phyloP scores from a whole-genome alignment of 2,888 invertebrate species.

The Serrognathus titanus region DNA sequence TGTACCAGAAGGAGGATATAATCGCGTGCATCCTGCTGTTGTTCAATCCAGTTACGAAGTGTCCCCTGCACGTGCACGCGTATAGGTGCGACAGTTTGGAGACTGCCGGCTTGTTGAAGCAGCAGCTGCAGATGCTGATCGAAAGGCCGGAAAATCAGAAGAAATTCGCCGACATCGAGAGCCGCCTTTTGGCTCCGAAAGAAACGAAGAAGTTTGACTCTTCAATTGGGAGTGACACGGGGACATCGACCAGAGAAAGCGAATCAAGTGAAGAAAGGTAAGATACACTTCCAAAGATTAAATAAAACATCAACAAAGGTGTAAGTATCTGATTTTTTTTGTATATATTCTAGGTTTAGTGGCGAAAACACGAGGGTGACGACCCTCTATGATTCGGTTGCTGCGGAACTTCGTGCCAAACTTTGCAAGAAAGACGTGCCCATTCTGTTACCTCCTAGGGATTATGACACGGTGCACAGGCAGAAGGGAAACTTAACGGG shows the following conservation, averaged over 20 bases:
- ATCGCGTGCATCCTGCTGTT: conserved; percentile 90
- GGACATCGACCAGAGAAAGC: conserved; percentile 61
- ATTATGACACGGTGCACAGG: conserved; percentile 89
- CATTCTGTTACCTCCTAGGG: conserved; percentile 84
- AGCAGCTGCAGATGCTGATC: conserved; percentile 79
- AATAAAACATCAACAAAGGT: too few relatives aligned
- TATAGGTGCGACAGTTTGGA: conserved; percentile 92
- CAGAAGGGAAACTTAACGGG: conserved; percentile 72
- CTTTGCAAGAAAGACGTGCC: conserved; percentile 60
- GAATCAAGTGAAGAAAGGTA: conserved; percentile 67
- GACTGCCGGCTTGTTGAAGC: conserved; percentile 83
- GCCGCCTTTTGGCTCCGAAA: conserved; percentile 52
- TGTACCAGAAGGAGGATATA: conserved; percentile 86
- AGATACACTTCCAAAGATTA: conserved; percentile 6
- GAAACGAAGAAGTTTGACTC: conserved; percentile 70
- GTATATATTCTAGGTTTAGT: conserved; percentile 34
- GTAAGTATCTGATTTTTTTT: background rate
- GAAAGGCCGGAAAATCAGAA: conserved; percentile 82
- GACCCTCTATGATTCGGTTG: conserved; percentile 84
- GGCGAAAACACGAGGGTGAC: conserved; percentile 56
- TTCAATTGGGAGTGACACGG: conserved; percentile 71
- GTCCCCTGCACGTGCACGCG: conserved; percentile 93
- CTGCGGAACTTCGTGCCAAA: conserved; percentile 83
- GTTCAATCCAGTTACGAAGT: conserved; percentile 91
- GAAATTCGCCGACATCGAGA: conserved; percentile 79